A percentile compares a stretch with the other conserved stretches of the same genome.
These are phyloP conservation scores for Halcyon leucocephala DNA, from an alignment of 2,797 vertebrate genomes.

Conservation along the genomic window DNA sequence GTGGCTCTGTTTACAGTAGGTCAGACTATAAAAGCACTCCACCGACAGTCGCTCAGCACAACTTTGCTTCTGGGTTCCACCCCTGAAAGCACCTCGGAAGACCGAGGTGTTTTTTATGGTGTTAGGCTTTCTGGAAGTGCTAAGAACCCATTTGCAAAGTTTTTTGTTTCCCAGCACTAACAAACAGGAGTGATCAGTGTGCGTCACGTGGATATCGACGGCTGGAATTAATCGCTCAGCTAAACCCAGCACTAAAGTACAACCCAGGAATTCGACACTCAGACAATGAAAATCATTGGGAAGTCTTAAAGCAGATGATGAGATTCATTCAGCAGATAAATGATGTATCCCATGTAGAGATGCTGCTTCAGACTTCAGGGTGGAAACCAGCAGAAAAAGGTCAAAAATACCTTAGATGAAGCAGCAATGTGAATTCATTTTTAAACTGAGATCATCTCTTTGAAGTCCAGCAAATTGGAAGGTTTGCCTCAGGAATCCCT, in stretches of 20 bases:
- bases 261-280: background rate
- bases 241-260: background rate
- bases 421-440: background rate
- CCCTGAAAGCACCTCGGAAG: background rate
- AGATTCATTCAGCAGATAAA: background rate
- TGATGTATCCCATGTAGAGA: background rate
- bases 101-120: background rate
- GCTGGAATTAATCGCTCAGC: background rate
- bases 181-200: background rate
- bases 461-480: background rate
- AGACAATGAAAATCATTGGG: background rate
- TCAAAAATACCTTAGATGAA: background rate
- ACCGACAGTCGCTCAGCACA: rapidly evolving
- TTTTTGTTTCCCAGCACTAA: background rate
- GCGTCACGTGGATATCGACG: rapidly evolving
- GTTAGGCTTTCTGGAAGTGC: background rate
- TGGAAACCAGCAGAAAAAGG: background rate
- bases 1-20: background rate
- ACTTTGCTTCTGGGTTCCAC: background rate
- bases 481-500: background rate
- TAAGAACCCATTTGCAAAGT: background rate
- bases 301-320: background rate
- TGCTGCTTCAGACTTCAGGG: background rate
- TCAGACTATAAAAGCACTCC: background rate
- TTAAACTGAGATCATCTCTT: background rate